A percentile compares a stretch with the other conserved stretches of the same genome.
These are phyloP conservation scores for Neuroscelio doddi DNA, from an alignment of 2,888 invertebrate species.

Conservation along the genomic window DNA sequence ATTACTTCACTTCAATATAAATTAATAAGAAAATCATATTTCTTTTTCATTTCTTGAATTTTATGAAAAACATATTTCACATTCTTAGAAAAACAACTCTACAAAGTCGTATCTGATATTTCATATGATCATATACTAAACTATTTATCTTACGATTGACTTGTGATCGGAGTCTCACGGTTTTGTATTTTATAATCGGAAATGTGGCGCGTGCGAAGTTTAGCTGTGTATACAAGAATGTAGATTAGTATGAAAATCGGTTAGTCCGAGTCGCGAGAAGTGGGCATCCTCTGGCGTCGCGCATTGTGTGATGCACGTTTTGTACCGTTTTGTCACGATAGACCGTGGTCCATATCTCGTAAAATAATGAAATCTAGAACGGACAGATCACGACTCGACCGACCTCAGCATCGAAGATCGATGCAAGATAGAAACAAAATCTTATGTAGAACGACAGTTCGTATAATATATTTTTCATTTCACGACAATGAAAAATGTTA, in stretches of 20 bases:
- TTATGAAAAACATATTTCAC: too few species aligned
- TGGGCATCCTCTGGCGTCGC: background rate
- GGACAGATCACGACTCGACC: slow-evolving; percentile 6
- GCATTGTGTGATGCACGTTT: slow-evolving; percentile 2
- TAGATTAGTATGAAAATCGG: background rate
- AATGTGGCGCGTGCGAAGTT: background rate
- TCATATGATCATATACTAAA: too few species aligned
- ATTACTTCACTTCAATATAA: too few species aligned
- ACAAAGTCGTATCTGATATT: too few species aligned
- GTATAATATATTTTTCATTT: background rate
- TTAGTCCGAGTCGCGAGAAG: background rate
- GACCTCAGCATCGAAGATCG: slow-evolving; percentile 2
- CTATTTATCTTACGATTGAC: too few species aligned
- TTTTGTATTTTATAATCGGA: slow-evolving; percentile 17
- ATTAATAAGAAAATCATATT: too few species aligned
- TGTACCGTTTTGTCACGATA: slow-evolving; percentile 2
- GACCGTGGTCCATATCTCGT: slow-evolving; percentile 1
- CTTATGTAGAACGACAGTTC: background rate
- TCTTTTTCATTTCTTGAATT: too few species aligned
- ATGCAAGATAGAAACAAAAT: background rate
- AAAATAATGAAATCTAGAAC: slow-evolving; percentile 11
- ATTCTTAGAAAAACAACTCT: too few species aligned
- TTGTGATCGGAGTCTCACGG: slow-evolving; percentile 41
- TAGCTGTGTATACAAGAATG: background rate
- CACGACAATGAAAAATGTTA: background rate